Evolutionary conservation across 1,140 invertebrate species (phyloP), one percentile per base, ranked within the genome.

Genomic region (Tigriopus japonicus): DNA sequence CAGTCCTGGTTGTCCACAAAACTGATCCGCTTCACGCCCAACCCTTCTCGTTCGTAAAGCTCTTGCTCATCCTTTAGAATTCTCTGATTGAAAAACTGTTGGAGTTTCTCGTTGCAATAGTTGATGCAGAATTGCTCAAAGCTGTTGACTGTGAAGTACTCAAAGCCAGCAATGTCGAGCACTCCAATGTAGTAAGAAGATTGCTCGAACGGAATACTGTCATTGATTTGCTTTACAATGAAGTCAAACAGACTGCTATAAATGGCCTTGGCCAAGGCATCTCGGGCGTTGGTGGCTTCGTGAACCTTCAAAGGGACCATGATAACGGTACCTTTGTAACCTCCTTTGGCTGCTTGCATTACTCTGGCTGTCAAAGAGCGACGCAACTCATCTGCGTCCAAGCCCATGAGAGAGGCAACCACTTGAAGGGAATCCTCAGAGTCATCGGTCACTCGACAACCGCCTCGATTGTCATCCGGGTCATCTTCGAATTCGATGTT

Each of bases 131-230:
- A 80, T 67, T 82, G 80, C 65, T 95, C 91, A 74, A 92, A 94
- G 67, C 86, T 91, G 74, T 95, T 95, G 52, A 87, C 81, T 62
- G 88, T 86, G 73, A 94, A 94, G 73, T 93, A 96, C 73, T 96
- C 89, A 75, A 98, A 98, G 19, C 94, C 94, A 64, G 94, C 94
- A 69, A 98, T 98, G 73, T 98, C 94, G 42, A 98, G 73, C 1
- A 98, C 88, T 53, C 94, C 94, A 68, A 98, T 95, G 68, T 94
- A 98, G 65, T 72, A 74, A 62, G 84, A 85, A 59, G 66, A 67
- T 52, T 60, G 17, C 42, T 85, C 81, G 71, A 87, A 88, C 53
- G 92, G 92, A 67, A 98, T 94, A 67, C 86, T 87, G 71, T 85
- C 79, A 74, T 98, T 98, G 68, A 98, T 95, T 23, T 84, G 70